phyloP scores from a whole-genome alignment of 2,888 invertebrate species.

The Ernsta delagoae region DNA sequence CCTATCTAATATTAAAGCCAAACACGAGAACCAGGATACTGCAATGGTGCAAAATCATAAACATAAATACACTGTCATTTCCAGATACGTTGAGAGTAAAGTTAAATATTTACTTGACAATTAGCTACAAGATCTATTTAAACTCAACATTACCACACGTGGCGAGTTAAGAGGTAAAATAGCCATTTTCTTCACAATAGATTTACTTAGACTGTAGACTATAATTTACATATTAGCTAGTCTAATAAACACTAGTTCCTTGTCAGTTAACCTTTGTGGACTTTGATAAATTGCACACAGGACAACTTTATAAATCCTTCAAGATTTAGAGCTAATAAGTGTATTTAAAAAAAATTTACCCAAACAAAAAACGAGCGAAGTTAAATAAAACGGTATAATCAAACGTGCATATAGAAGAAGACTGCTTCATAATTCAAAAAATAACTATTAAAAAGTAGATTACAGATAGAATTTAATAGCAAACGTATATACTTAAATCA shows the following conservation, averaged over 20 bases:
- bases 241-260: not conserved
- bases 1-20: not conserved
- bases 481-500: too few species aligned
- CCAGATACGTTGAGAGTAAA: not conserved
- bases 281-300: not conserved
- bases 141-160: not conserved
- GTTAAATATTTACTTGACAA: not conserved
- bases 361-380: not conserved
- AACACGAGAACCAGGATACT: not conserved
- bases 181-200: not conserved
- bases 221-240: too few species aligned
- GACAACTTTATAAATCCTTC: not conserved
- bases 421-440: too few species aligned
- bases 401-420: too few species aligned
- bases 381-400: too few species aligned
- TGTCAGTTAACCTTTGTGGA: not conserved
- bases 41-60: not conserved
- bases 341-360: too few species aligned
- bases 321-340: not conserved
- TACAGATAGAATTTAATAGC: too few species aligned
- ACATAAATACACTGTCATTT: not conserved
- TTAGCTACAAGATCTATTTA: not conserved
- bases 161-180: conserved; percentile 1
- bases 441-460: too few species aligned
- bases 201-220: too few species aligned